Base-by-base conservation (phyloP, 2,113 vertebrate species). In the Artemisiospiza belli region DNA sequence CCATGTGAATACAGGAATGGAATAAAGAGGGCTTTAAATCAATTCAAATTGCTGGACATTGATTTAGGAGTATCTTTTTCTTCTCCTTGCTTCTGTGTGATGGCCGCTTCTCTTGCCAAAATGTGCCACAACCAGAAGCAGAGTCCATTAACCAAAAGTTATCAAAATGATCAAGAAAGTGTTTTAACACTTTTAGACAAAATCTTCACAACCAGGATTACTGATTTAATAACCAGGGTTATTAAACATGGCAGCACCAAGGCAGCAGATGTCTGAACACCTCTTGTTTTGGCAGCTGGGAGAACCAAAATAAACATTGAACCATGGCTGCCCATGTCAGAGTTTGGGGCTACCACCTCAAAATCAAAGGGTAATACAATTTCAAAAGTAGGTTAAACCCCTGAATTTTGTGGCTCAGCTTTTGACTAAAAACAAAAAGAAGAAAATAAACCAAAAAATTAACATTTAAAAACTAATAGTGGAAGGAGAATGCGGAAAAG, bases 151-250 rank as follows among this genome's bases (percentile, higher is more conserved):
- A 28, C 2, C 16, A 73, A 49, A 30, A 61, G 10, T 14, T 28
- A 46, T 11, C 28, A 44, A 87, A 64, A 87, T 30, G 3, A 24
- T n/a, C 30, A 66, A 35, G 15, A 12, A 63, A n/a, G 8, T 47
- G 22, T 44, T 89, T 81, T 41, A 67, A 37, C 27, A 18, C 4
- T 9, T 89, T 33, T 39, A 41, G 28, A 35, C 4, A 58, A 78
- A 83, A 55, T 57, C 17, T 37, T 18, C 15, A 5, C 7, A 14
- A 9, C 14, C 27, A 66, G 62, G 18, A 47, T 64, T 46, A 84
- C 11, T 0, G 1, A n/a, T 64, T 55, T 47, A 64, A 46, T 46
- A 14, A 28, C 46, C 12, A 28, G 15, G 4, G 17, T 13, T 80
- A 16, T 46, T 63, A 28, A 80, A 51, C 2, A 1, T 4, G 5